These are phyloP conservation scores for Drosophila mayri DNA, from an alignment of 1,140 invertebrate species.

Conservation along the genomic window DNA sequence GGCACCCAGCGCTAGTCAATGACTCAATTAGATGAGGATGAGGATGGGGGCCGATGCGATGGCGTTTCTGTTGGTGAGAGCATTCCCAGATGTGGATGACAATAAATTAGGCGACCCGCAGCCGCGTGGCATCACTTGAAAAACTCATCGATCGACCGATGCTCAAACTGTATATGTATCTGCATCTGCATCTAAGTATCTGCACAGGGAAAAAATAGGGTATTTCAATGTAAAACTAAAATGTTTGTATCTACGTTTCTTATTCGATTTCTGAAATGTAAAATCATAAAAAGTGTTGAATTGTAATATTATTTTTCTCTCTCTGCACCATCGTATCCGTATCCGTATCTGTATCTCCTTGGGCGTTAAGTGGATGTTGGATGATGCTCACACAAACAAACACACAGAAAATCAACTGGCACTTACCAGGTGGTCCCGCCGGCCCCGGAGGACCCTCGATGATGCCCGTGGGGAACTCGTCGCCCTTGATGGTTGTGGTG, in stretches of 20 bases:
- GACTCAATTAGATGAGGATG: conserved; percentile 71
- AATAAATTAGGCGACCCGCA: conserved; percentile 76
- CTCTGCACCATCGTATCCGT: conserved; percentile 3
- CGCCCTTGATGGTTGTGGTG: conserved; percentile 95
- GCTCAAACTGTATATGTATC: conserved; percentile 38
- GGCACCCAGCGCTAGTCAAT: conserved; percentile 66
- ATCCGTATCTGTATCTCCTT: conserved; percentile 26
- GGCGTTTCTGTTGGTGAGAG: conserved; percentile 14
- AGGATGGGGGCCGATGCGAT: not conserved
- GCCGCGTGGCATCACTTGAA: conserved; percentile 77
- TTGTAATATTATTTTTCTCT: not conserved
- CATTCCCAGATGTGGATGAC: conserved; percentile 51
- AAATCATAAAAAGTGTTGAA: not conserved
- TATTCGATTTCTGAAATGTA: not conserved
- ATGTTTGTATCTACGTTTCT: not conserved
- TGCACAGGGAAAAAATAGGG: not conserved
- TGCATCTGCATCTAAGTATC: not conserved
- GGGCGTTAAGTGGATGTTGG: conserved; percentile 66
- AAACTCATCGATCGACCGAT: conserved; percentile 55
- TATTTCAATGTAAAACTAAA: not conserved
- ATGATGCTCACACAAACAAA: conserved; percentile 52
- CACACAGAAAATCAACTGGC: conserved; percentile 47
- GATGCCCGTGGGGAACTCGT: conserved; percentile 95
- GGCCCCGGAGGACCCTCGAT: conserved; percentile 97
- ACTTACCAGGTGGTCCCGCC: conserved; percentile 93